Conservation (phyloP, 2,797 vertebrate species). For the Coracias cyanogaster region DNA sequence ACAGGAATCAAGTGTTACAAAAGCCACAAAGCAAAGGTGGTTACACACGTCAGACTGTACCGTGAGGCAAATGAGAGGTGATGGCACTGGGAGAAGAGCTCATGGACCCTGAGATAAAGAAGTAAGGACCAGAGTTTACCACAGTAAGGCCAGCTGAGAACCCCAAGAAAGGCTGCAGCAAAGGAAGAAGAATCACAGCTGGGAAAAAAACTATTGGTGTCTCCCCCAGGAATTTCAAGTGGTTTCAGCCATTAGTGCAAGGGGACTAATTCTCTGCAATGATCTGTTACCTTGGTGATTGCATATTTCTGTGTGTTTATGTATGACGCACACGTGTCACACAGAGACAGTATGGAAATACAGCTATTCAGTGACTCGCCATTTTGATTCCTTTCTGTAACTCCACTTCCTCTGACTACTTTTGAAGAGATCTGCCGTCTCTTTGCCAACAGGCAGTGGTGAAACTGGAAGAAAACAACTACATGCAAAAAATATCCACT, state of each 20-base stretch:
- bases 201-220: not conserved
- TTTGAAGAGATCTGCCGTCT: not conserved
- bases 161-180: not conserved
- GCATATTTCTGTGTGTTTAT: accelerated
- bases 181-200: not conserved
- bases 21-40: not conserved
- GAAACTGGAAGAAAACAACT: not conserved
- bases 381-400: not conserved
- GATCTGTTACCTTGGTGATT: not conserved
- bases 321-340: accelerated
- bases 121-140: not conserved
- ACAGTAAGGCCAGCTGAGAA: not conserved
- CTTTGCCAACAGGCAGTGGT: accelerated
- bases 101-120: not conserved
- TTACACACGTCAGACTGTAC: not conserved
- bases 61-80: accelerated
- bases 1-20: not conserved
- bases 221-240: not conserved
- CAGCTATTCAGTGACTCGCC: not conserved
- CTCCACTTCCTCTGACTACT: not conserved
- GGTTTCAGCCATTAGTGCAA: not conserved
- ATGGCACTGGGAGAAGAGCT: not conserved
- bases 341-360: not conserved
- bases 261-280: not conserved
- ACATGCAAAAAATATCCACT: not conserved